These are phyloP conservation scores for Patella caerulea DNA, from an alignment of 2,888 invertebrate genomes.

Conservation along the genomic window DNA sequence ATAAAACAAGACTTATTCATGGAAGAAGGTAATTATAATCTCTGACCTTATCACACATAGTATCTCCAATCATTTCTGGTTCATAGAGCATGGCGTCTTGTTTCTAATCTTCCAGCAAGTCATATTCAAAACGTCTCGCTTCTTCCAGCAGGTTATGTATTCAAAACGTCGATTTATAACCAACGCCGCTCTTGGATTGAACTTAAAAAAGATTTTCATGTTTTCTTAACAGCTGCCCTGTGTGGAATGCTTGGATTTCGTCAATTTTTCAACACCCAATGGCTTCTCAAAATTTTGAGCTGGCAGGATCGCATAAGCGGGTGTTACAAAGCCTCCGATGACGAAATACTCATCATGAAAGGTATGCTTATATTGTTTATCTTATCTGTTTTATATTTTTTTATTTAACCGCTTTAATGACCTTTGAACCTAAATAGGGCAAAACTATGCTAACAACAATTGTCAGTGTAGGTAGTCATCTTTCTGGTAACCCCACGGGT, in stretches of 20 bases:
- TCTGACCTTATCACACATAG: neutral
- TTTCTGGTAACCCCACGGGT: too few relatives aligned
- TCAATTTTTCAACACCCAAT: constrained; percentile 62
- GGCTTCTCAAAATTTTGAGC: constrained; percentile 63
- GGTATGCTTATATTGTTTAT: constrained; percentile 39
- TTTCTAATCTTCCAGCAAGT: too few relatives aligned
- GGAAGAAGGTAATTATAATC: constrained; percentile 61
- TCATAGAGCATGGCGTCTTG: too few relatives aligned
- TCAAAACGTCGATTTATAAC: too few relatives aligned
- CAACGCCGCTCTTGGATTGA: too few relatives aligned
- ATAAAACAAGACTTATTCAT: constrained; percentile 64
- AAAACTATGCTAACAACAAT: too few relatives aligned
- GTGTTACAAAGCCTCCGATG: constrained; percentile 52
- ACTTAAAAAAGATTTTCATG: neutral
- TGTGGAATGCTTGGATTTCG: constrained; percentile 68
- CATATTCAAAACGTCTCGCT: too few relatives aligned
- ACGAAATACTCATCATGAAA: constrained; percentile 41
- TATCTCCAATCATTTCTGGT: too few relatives aligned
- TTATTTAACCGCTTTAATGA: too few relatives aligned
- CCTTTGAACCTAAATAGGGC: too few relatives aligned
- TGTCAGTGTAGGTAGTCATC: too few relatives aligned
- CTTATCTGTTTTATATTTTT: neutral
- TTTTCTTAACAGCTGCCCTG: constrained; percentile 56
- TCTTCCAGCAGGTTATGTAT: too few relatives aligned
- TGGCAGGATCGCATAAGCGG: constrained; percentile 64